These are phyloP conservation scores for Aphaenogaster rudis DNA, from an alignment of 1,140 invertebrate species.

Conservation along the genomic window DNA sequence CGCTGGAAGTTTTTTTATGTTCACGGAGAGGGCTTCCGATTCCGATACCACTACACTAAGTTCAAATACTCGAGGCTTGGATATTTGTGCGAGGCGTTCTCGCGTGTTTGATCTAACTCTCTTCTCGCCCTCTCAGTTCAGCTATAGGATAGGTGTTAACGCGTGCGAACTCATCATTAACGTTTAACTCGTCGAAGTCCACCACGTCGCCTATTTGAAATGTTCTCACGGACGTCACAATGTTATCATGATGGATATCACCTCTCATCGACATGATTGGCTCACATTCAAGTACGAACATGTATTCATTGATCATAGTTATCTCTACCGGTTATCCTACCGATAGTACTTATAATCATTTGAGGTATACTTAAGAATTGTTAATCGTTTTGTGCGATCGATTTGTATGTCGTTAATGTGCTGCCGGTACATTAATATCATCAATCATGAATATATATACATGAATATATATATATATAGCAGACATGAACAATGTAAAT, in stretches of 20 bases:
- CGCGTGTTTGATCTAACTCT: conserved; percentile 47
- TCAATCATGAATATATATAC: not conserved
- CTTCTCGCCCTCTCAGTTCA: conserved; percentile 27
- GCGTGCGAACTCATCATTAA: conserved; percentile 12
- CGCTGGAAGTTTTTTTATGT: conserved; percentile 45
- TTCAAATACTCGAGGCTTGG: conserved; percentile 44
- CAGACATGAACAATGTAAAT: not conserved
- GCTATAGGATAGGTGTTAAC: conserved; percentile 23
- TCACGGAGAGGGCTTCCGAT: conserved; percentile 45
- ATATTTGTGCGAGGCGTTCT: conserved; percentile 36
- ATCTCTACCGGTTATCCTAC: not conserved
- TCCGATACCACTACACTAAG: conserved; percentile 37
- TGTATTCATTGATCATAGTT: not conserved
- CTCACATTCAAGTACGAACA: conserved; percentile 1
- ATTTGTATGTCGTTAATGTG: not conserved
- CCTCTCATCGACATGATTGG: not conserved
- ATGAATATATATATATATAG: not conserved
- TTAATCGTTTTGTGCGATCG: not conserved
- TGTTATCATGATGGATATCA: conserved; percentile 15
- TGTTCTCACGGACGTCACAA: conserved; percentile 4
- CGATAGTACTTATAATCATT: not conserved
- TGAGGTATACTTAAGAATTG: not conserved
- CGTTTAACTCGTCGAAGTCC: not conserved
- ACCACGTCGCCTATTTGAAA: conserved; percentile 19
- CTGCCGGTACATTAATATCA: not conserved